Evolutionary conservation across 2,797 vertebrate species (phyloP), one percentile per base, ranked within the genome.

Genomic region (Philypnodon macrostomus): DNA sequence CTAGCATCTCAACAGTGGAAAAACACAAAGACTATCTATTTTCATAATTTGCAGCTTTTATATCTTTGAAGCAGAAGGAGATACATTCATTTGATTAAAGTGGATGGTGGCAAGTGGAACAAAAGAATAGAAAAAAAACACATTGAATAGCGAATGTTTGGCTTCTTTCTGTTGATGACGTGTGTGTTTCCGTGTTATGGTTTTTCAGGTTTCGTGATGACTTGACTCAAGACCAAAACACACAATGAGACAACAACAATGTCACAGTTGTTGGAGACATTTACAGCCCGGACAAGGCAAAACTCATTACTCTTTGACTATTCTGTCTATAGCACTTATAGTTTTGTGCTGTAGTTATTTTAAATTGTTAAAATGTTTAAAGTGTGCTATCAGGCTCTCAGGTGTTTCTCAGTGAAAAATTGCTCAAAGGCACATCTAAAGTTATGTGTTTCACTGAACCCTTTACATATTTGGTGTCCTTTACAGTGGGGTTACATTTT

Each of bases 191-290:
- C 11, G 33, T 44, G 48, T 26, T 3, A 58, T 56, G 59, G 62
- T 67, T 69, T 27, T 62, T 59, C 68, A 71, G 60, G 67, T 64
- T 55, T 58, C 59, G 55, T 85, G 64, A 85, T 61, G 60, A 71
- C 45, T 53, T 16, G 47, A 58, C 62, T 70, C 61, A 76, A 69
- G 62, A 66, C 53, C 58, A 53, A 26, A 42, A 17, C 19, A 37
- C 48, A 69, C 39, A 33, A 31, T 44, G 40, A 40, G 21, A 40
- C 14, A 44, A 30, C 10, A 17, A 18, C 12, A 17, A 44, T 17
- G 27, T 30, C 11, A n/a, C 15, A 31, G n/a, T 27, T 18, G 15
- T n/a, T n/a, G 10, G n/a, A 13, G 15, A 14, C 7, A 4, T 6
- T 16, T 27, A n/a, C 5, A 39, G 37, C 23, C 18, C 7, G n/a